Percentiles rank a stretch among this genome's conserved stretches.
phyloP scores from a whole-genome alignment of 2,113 vertebrate species.

The Myodes glareolus region DNA sequence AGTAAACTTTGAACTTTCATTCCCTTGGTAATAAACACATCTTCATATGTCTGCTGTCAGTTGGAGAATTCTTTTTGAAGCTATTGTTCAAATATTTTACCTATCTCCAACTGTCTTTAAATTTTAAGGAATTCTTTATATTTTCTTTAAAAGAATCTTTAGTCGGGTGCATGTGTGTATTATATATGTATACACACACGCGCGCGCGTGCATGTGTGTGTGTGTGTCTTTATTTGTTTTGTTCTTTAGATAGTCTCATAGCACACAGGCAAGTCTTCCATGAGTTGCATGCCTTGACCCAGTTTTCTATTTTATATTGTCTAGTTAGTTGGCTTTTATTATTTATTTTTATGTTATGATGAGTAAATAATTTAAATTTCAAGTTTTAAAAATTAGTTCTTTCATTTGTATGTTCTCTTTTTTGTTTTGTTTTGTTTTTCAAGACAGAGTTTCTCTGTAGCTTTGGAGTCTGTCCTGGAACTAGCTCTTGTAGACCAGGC shows the following conservation, averaged over 20 bases:
- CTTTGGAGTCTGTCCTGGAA: no score
- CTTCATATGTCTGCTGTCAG: no score
- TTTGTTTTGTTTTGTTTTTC: no score
- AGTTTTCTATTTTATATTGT: neutral
- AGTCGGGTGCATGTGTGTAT: no score
- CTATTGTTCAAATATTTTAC: no score
- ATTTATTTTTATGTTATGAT: slow-evolving; percentile 33
- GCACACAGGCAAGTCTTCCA: neutral
- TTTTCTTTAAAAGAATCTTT: neutral
- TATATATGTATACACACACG: neutral
- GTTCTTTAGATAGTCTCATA: neutral
- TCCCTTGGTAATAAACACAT: no score
- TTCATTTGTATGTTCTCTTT: neutral
- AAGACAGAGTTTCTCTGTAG: no score
- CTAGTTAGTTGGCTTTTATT: neutral
- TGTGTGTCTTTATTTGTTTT: neutral
- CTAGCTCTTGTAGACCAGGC: no score
- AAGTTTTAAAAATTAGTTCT: slow-evolving; percentile 11
- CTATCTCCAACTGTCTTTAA: no score
- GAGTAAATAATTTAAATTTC: neutral
- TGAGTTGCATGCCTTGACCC: neutral
- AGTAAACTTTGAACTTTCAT: no score
- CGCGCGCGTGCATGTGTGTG: no score
- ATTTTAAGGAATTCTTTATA: neutral
- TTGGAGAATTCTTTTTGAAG: no score